Percentiles rank a stretch among this genome's conserved stretches.
phyloP scores from a whole-genome alignment of 2,888 invertebrate species.

The Caenorhabditis sulstoni region DNA sequence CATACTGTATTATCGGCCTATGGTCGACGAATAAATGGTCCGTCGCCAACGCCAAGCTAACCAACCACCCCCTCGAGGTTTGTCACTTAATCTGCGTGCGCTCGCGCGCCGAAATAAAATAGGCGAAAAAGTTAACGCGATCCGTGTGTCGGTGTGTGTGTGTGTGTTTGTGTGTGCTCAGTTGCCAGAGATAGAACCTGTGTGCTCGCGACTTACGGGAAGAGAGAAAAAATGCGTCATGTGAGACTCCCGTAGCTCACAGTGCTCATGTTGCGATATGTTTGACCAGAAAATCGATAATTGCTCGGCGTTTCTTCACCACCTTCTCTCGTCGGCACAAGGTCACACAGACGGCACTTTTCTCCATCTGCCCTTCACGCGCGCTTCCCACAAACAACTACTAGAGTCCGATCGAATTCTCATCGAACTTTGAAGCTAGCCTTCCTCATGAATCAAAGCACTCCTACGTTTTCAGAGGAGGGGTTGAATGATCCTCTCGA shows the following conservation, averaged over 20 bases:
- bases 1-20: conserved; percentile 7
- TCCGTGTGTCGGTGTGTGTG: not conserved
- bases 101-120: too few relatives aligned
- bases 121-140: not conserved
- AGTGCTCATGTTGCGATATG: conserved; percentile 53
- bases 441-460: conserved; percentile 17
- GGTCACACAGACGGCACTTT: conserved; percentile 12
- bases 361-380: conserved; percentile 1
- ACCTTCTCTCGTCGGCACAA: not conserved
- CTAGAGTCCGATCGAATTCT: not conserved
- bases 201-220: not conserved
- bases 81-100: conserved; percentile 4
- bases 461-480: conserved; percentile 49
- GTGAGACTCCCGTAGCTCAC: conserved; percentile 33
- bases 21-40: conserved; percentile 36
- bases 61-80: conserved; percentile 32
- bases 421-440: not conserved
- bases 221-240: conserved; percentile 36
- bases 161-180: conserved; percentile 14
- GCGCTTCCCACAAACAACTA: conserved; percentile 1
- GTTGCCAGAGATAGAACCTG: conserved; percentile 22
- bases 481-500: conserved; percentile 75
- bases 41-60: conserved; percentile 31
- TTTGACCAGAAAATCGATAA: conserved; percentile 49
- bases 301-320: conserved; percentile 21